Evolutionary conservation across 2,888 invertebrate species (phyloP).

Genomic region (Dicranocentrus wangi): DNA sequence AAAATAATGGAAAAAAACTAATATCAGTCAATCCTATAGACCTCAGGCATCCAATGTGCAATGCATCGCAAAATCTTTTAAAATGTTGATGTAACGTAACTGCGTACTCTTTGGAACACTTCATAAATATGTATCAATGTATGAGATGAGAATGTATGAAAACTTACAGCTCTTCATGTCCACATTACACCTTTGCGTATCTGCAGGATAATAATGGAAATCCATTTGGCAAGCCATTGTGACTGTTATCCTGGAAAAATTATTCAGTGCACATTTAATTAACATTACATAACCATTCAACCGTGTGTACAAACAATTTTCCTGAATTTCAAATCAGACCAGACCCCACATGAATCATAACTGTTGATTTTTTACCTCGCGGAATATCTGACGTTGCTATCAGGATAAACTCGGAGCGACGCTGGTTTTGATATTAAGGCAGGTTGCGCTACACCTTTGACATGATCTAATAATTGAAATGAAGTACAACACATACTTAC

Average conservation of each 20-base stretch:
- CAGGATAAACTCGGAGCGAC: constrained; percentile 72
- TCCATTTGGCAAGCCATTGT: constrained; percentile 73
- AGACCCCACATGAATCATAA: no score
- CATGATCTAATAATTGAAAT: constrained; percentile 70
- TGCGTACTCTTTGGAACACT: no score
- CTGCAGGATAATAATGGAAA: constrained; percentile 73
- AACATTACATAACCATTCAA: neutral
- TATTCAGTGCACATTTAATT: no score
- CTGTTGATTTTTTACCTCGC: constrained; percentile 70
- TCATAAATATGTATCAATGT: no score
- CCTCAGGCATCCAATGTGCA: no score
- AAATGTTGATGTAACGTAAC: no score
- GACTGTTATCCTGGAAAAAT: constrained; percentile 70
- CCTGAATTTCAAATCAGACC: no score
- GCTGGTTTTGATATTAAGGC: constrained; percentile 72
- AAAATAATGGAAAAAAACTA: no score
- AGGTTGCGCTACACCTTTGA: constrained; percentile 71
- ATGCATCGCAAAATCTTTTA: no score
- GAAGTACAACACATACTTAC: no score
- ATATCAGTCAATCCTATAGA: no score
- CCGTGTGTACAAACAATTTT: no score
- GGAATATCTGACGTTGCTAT: constrained; percentile 72
- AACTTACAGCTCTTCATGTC: constrained; percentile 73
- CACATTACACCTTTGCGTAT: constrained; percentile 73
- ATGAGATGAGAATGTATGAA: neutral